Percentiles rank a stretch among this genome's conserved stretches.
These are phyloP conservation scores for Synergus itoensis DNA, from an alignment of 2,888 invertebrate genomes.

Conservation along the genomic window DNA sequence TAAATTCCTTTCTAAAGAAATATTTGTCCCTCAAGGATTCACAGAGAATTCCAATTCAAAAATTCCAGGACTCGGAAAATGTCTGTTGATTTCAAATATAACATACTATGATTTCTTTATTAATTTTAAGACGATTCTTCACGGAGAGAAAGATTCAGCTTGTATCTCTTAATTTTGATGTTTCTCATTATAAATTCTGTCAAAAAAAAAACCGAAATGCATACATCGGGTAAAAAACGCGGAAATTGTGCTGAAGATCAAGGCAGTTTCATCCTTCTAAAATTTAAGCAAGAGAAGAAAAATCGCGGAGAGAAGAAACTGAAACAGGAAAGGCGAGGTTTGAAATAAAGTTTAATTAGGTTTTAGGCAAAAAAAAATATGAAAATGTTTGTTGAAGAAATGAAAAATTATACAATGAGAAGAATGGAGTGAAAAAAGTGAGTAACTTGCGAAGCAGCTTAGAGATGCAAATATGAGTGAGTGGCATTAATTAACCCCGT, in stretches of 20 bases:
- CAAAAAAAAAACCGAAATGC: neutral
- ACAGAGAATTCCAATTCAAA: neutral
- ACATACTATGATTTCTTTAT: neutral
- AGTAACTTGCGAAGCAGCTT: conserved; percentile 35
- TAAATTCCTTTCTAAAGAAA: neutral
- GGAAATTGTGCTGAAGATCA: neutral
- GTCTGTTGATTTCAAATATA: neutral
- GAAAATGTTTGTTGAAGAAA: conserved; percentile 39
- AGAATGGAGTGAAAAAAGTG: conserved; percentile 29
- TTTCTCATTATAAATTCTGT: neutral
- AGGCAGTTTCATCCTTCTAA: neutral
- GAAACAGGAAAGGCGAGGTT: conserved; percentile 1
- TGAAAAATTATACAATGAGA: conserved; percentile 40
- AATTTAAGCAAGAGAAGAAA: neutral
- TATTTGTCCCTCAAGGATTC: neutral
- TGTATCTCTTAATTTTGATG: too few relatives aligned
- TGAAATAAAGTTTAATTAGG: conserved; percentile 40
- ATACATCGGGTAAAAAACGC: neutral
- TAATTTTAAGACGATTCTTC: too few relatives aligned
- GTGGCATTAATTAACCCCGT: conserved; percentile 41
- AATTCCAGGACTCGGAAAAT: neutral
- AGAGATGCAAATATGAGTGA: conserved; percentile 40
- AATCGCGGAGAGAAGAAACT: neutral
- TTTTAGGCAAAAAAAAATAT: conserved; percentile 3
- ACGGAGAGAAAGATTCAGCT: too few relatives aligned